A percentile compares a stretch with the other conserved stretches of the same genome.
These are phyloP conservation scores for Dolichallabes microphthalmus DNA, from an alignment of 2,113 vertebrate species.

Conservation along the genomic window DNA sequence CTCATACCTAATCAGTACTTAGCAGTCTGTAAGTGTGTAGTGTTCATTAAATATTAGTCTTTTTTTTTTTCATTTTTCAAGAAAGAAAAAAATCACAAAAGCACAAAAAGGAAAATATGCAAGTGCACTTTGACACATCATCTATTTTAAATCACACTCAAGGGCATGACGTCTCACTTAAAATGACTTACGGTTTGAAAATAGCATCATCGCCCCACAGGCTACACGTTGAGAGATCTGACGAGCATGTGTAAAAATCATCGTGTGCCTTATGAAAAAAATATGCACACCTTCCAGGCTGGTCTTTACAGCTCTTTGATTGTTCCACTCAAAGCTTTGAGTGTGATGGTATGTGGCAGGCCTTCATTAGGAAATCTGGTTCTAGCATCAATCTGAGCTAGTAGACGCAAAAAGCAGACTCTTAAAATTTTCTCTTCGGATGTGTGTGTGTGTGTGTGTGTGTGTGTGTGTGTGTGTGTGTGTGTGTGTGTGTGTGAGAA, in stretches of 20 bases:
- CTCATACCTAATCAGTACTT: not conserved
- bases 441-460: not conserved
- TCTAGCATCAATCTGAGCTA: slow-evolving; percentile 36
- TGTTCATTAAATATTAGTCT: slow-evolving; percentile 8
- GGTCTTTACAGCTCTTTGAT: slow-evolving; percentile 38
- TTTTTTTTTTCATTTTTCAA: too few relatives aligned
- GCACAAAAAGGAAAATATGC: slow-evolving; percentile 40
- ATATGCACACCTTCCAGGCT: slow-evolving; percentile 24
- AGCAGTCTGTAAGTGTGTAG: not conserved
- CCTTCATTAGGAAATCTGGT: slow-evolving; percentile 35
- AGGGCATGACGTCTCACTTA: slow-evolving; percentile 51
- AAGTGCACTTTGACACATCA: slow-evolving; percentile 56
- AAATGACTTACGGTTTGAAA: slow-evolving; percentile 62
- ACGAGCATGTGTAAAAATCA: slow-evolving; percentile 54
- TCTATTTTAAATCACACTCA: slow-evolving; percentile 63
- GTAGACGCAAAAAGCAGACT: slow-evolving; percentile 43
- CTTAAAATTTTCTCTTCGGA: not conserved
- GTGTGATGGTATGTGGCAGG: slow-evolving; percentile 28
- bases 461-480: not conserved
- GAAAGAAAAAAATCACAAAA: not conserved
- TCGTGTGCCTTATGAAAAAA: slow-evolving; percentile 56
- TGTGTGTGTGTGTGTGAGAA: not conserved
- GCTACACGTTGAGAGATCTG: slow-evolving; percentile 53
- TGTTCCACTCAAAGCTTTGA: slow-evolving; percentile 28
- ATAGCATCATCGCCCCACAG: slow-evolving; percentile 57